A percentile compares a stretch with the other conserved stretches of the same genome.
Conservation (phyloP, 64 coral and sea anemone species). For the Actinia tenebrosa region DNA sequence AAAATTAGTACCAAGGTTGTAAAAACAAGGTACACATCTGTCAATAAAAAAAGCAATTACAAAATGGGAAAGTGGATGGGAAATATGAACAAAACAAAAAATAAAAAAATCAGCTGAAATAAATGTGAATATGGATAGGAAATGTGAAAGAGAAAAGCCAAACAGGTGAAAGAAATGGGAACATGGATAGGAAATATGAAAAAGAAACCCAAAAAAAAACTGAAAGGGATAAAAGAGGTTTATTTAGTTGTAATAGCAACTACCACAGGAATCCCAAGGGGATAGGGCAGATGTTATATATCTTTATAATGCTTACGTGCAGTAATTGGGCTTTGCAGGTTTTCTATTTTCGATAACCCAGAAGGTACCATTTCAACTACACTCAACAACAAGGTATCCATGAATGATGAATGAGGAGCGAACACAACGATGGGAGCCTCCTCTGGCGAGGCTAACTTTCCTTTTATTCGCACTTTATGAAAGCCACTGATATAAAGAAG, state of each 20-base stretch:
- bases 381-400: conserved; percentile 41
- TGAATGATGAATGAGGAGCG: conserved; percentile 56
- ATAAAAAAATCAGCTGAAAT: too few species aligned
- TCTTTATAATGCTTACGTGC: not conserved
- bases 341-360: conserved; percentile 56
- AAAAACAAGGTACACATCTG: too few species aligned
- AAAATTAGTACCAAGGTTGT: too few species aligned
- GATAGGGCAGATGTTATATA: not conserved
- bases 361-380: conserved; percentile 31
- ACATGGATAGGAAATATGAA: conserved; percentile 39
- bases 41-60: too few species aligned
- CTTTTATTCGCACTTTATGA: conserved; percentile 40
- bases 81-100: too few species aligned
- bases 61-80: too few species aligned
- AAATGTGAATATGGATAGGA: too few species aligned
- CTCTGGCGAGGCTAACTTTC: conserved; percentile 26
- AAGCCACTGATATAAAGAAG: conserved; percentile 36
- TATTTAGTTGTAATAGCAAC: not conserved
- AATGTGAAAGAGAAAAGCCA: too few species aligned
- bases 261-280: not conserved
- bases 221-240: not conserved
- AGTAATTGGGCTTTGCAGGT: conserved; percentile 32
- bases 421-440: conserved; percentile 43
- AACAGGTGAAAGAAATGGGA: not conserved
- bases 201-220: conserved; percentile 34